Conservation (phyloP, 2,888 invertebrate genomes). For the Tetragonisca angustula region DNA sequence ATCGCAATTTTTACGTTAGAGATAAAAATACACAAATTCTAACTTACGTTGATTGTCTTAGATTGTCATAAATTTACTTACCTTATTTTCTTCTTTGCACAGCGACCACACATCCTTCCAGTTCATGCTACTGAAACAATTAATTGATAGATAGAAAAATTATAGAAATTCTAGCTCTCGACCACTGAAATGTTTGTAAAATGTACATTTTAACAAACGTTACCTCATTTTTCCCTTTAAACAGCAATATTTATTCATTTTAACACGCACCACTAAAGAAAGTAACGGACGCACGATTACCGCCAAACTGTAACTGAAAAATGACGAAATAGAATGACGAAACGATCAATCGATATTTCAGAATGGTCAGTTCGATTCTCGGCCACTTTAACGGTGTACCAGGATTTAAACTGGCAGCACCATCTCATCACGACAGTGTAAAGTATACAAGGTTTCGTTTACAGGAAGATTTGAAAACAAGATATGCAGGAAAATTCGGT, state of each 20-base stretch:
- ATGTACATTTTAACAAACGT: not conserved
- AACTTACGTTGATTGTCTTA: not conserved
- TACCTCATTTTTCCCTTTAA: not conserved
- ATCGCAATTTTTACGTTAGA: not conserved
- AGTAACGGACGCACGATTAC: not conserved
- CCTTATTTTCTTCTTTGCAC: not conserved
- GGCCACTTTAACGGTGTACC: not conserved
- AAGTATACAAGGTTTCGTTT: conserved; percentile 14
- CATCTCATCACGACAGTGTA: conserved; percentile 36
- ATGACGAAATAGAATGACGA: not conserved
- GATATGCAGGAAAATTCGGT: conserved; percentile 77
- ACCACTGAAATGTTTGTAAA: not conserved
- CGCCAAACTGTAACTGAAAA: not conserved
- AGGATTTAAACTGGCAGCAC: conserved; percentile 38
- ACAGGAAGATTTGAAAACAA: conserved; percentile 62
- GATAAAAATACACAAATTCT: not conserved
- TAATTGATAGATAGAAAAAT: not conserved
- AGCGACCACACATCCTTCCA: not conserved
- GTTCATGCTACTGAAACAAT: not conserved
- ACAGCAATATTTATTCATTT: not conserved
- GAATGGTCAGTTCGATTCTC: conserved; percentile 22
- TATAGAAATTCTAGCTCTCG: not conserved
- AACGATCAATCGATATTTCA: conserved; percentile 24
- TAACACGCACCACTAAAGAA: not conserved
- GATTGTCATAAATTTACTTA: not conserved